Evolutionary conservation across 2,888 invertebrate genomes (phyloP).

Genomic region (Phanerotoma sp.): DNA sequence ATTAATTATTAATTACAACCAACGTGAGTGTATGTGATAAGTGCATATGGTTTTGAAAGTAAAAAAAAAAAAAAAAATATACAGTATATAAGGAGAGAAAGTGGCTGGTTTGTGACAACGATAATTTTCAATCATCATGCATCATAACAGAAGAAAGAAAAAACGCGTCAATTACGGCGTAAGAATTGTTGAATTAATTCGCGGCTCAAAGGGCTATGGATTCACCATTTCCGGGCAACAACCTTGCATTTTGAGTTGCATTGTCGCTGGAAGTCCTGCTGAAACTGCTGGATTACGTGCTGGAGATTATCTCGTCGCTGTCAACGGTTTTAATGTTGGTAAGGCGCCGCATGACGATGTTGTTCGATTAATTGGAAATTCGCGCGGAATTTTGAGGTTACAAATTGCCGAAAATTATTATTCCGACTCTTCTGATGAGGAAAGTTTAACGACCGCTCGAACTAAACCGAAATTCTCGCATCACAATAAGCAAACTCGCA

Average conservation of each 20-base stretch:
- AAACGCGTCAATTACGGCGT: constrained; percentile 74
- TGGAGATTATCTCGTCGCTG: constrained; percentile 89
- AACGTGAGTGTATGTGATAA: too few species aligned
- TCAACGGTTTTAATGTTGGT: constrained; percentile 90
- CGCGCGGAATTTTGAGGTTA: constrained; percentile 78
- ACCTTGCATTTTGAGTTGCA: constrained; percentile 92
- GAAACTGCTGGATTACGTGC: constrained; percentile 87
- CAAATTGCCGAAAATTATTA: constrained; percentile 87
- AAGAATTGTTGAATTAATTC: constrained; percentile 79
- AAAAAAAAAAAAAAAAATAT: too few species aligned
- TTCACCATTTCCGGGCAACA: constrained; percentile 97
- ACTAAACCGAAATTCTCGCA: constrained; percentile 65
- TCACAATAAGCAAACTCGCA: constrained; percentile 56
- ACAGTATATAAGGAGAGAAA: too few species aligned
- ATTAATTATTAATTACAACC: too few species aligned
- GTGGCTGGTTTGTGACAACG: constrained; percentile 9
- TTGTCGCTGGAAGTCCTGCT: constrained; percentile 87
- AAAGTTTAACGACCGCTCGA: constrained; percentile 64
- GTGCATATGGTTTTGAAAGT: too few species aligned
- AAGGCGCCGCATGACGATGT: constrained; percentile 92
- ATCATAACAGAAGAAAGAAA: constrained; percentile 67
- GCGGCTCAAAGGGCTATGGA: constrained; percentile 92
- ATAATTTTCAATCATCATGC: constrained; percentile 54
- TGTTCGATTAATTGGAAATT: constrained; percentile 85
- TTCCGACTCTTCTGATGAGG: constrained; percentile 83